Evolutionary conservation across 1,140 invertebrate species (phyloP), one percentile per base, ranked within the genome.

Genomic region (Pectinophora gossypiella): DNA sequence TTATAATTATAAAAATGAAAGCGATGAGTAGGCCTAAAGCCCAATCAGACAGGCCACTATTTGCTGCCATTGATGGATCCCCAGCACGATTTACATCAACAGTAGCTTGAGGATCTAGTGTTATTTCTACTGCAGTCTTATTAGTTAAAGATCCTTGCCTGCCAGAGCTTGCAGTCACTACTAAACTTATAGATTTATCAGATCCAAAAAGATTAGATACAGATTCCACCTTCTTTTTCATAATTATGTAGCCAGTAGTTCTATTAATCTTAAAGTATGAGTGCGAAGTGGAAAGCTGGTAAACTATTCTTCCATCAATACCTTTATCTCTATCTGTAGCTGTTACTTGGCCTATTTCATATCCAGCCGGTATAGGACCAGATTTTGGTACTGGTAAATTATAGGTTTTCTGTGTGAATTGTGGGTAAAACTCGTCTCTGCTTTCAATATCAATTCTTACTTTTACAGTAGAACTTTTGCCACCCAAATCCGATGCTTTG

Each of bases 321-420:
- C 97, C 97, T 68, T 94, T 94, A 72, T 99, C 98, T 64, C 93
- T 87, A 79, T 99, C 98, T 0, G 92, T 95, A 2, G 98, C 98
- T 10, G 92, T 91, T 2, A 98, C 95, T 66, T 94, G 92, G 0
- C 97, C 97, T 3, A 98, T 92, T 1, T 95, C 87, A 66, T 93
- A 93, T 1, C 96, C 97, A 35, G 91, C 86, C 0, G 93, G 91
- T 7, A 93, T 61, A 35, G 89, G 81, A 45, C 90, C 90, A 15
- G 89, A 88, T 7, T 91, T 90, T 19, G 92, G 91, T 9, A 92
- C 92, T 2, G 92, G 91, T 79, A 98, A 98, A 55, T 92, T 91
- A 79, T 99, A 99, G 1, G 94, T 94, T 48, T 93, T 91, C 72
- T 97, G 94, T 0, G 93, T 94, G 71, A 99, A 98, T 61, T 95